Percentiles rank a stretch among this genome's conserved stretches.
These are phyloP conservation scores for Phaethornis superciliosus DNA, from an alignment of 2,113 vertebrate genomes.

Conservation along the genomic window DNA sequence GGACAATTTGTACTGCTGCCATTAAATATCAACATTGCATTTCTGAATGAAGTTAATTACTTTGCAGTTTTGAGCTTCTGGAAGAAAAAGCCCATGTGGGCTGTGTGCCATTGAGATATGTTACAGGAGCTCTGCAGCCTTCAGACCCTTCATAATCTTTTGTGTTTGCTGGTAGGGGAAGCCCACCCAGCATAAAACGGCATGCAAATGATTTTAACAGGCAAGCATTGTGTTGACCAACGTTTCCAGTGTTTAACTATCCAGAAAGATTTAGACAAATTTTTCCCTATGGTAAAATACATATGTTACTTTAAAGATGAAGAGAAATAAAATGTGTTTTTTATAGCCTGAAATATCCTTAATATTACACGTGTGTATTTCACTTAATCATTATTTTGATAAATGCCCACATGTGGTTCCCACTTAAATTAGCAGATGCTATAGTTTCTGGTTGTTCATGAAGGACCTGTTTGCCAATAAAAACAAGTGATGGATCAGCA, in stretches of 20 bases:
- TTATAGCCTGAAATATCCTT: conserved; percentile 50
- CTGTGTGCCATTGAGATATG: not conserved
- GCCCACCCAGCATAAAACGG: conserved; percentile 45
- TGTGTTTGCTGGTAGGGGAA: not conserved
- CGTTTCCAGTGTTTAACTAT: conserved; percentile 44
- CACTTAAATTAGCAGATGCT: conserved; percentile 62
- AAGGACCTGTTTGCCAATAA: conserved; percentile 55
- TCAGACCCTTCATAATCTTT: not conserved
- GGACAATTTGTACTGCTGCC: not conserved
- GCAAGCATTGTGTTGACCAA: conserved; percentile 16
- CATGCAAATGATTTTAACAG: conserved; percentile 39
- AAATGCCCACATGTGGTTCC: conserved; percentile 43
- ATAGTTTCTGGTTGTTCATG: conserved; percentile 54
- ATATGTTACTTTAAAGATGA: conserved; percentile 39
- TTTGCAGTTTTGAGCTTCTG: not conserved
- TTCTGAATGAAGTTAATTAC: not conserved
- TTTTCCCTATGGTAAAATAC: conserved; percentile 49
- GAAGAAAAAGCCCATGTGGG: not conserved
- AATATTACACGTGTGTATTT: conserved; percentile 25
- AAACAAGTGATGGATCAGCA: conserved; percentile 61
- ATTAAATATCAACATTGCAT: not conserved
- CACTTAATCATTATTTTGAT: conserved; percentile 45
- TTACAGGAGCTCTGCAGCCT: not conserved
- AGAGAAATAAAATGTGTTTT: conserved; percentile 48
- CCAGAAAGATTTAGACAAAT: conserved; percentile 40